phyloP scores from a whole-genome alignment of 2,888 invertebrate species.

The Leptarthrus brevirostris region DNA sequence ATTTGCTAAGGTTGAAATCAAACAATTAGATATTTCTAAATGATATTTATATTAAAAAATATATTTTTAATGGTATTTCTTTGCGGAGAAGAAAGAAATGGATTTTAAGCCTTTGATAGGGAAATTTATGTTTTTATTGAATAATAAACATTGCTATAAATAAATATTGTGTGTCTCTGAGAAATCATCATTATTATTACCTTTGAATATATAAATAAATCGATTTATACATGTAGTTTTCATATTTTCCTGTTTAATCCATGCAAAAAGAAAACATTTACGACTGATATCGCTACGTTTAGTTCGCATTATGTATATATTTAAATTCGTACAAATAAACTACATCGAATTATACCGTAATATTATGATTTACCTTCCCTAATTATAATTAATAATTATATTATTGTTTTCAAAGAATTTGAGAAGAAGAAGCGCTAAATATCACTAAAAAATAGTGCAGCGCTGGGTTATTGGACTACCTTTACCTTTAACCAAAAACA shows the following conservation, averaged over 20 bases:
- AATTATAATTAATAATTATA: too few relatives aligned
- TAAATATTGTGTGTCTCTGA: slow-evolving; percentile 34
- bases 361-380: too few relatives aligned
- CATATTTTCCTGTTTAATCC: neutral
- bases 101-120: slow-evolving; percentile 45
- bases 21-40: slow-evolving; percentile 42
- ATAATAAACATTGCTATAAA: slow-evolving; percentile 36
- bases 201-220: slow-evolving; percentile 40
- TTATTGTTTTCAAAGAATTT: too few relatives aligned
- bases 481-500: too few relatives aligned
- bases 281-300: neutral
- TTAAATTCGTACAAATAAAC: too few relatives aligned
- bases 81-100: slow-evolving; percentile 21
- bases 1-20: slow-evolving; percentile 24
- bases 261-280: neutral
- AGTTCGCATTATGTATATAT: too few relatives aligned
- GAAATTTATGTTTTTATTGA: slow-evolving; percentile 40
- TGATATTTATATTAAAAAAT: slow-evolving; percentile 33
- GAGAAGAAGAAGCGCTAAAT: too few relatives aligned
- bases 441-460: too few relatives aligned
- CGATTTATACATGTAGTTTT: slow-evolving; percentile 41
- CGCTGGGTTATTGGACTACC: too few relatives aligned
- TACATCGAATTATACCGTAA: too few relatives aligned
- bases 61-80: slow-evolving; percentile 41
- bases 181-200: slow-evolving; percentile 30